Base-by-base conservation (phyloP, 2,888 invertebrate species). In the Synergus japonicus region DNA sequence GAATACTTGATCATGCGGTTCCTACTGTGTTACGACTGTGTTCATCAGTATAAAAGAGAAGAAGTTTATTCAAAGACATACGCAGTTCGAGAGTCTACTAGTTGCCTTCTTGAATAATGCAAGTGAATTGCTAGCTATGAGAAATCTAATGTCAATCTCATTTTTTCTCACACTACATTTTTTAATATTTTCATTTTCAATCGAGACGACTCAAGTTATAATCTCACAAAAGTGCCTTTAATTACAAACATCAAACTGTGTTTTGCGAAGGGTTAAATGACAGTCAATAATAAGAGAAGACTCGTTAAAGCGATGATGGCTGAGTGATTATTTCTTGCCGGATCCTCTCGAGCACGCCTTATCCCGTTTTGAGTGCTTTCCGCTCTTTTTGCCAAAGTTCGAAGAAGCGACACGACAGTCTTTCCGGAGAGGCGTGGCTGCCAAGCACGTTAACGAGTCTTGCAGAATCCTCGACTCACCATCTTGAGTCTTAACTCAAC, bases 391-490 rank as follows among this genome's bases (percentile, higher is more conserved):
- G 69, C 79, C 78, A 82, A 79, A 84, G 84, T 82, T 81, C 78
- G 81, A 84, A 83, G 82, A 80, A 79, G 82, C 84, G 83, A 73
- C 15, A 49, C 82, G 86, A 84, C 77, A 79, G 78, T 85, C 81
- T 83, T 82, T 83, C 81, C 80, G 82, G 78, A 85, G 83, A 87
- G 90, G 90, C 88, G 89, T 89, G 88, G 88, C 86, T 84, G 86
- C 77, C 85, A 84, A 85, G 84, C 82, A 87, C 86, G 88, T 87
- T 90, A 90, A 90, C 89, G 89, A 89, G 86, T 88, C 85, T 85
- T 83, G 85, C 85, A 82, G 86, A 86, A 66, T 79, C 76, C 29
- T 41, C 76, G 66, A 29, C 37, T 79, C 86, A 86, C 87, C 87
- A 85, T 87, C 85, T 87, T 86, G 85, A 85, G 78, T 81, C 78